Base-by-base conservation (phyloP, 2,113 vertebrate genomes). In the Cynopterus brachyotis region DNA sequence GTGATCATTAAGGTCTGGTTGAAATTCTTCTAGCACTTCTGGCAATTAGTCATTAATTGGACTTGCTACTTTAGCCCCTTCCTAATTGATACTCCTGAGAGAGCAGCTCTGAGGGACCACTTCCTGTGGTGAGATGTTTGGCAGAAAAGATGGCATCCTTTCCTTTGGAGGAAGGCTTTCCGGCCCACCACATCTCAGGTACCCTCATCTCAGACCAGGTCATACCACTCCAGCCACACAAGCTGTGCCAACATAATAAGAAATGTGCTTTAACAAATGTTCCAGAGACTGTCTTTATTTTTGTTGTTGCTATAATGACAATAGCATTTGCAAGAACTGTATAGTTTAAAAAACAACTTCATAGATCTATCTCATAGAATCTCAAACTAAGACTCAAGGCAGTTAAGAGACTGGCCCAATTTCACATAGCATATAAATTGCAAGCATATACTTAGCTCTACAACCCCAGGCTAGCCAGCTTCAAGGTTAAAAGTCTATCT, bases 21-120 rank as follows among this genome's bases (percentile, higher is more conserved):
- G 42, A 94, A 96, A 84, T 70, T 94, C 78, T 87, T 90, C 57
- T 45, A 75, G 59, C 42, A 95, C 62, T 92, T 92, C 80, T 47
- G 72, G 45, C 81, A 95, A 80, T 95, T 91, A 93, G 62, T 59
- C 95, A 70, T 87, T 95, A 93, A 93, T 80, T 84, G 76, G 62
- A 64, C 80, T 90, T 93, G 89, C 28, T 66, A 78, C 80, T 94
- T 97, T 66, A 95, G 20, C 64, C 32, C 47, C 26, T 94, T 96
- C 32, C n/a, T 89, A 96, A 89, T 0, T 89, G 89, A 84, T 59
- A 32, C 47, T 89, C 69, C 88, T 89, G 76, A 96, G 86, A 93
- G n/a, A 84, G 42, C 37, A 91, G 32, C 57, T 95, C 76, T 3
- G 30, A 40, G 28, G 53, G 22, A 62, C 11, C 6, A 45, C 69